Conservation (phyloP, 2,797 vertebrate genomes). For the Malacoctenus gilli region DNA sequence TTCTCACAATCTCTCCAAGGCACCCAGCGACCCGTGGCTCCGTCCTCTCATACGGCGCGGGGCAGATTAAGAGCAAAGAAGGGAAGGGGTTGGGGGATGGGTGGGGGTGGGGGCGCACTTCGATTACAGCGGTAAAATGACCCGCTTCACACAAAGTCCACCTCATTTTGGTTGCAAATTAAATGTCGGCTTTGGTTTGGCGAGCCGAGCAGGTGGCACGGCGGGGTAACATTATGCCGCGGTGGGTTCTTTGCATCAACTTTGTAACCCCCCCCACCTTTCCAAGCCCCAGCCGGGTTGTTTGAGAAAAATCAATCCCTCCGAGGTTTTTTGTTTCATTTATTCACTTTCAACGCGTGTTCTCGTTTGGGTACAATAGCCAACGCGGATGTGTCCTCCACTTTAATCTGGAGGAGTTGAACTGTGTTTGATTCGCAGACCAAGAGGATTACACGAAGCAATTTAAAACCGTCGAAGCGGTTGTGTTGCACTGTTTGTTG, state of each 20-base stretch:
- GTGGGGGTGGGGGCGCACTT: no score
- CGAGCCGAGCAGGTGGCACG: conserved; percentile 45
- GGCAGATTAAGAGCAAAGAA: conserved; percentile 59
- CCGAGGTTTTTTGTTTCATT: neutral
- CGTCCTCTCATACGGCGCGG: conserved; percentile 27
- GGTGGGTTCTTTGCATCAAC: conserved; percentile 14
- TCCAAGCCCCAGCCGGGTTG: no score
- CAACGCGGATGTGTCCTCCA: no score
- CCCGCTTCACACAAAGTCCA: conserved; percentile 72
- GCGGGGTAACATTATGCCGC: conserved; percentile 54
- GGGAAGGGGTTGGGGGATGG: no score
- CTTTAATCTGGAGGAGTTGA: neutral
- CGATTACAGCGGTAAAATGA: conserved; percentile 67
- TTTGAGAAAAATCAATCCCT: conserved; percentile 33
- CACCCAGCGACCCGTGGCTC: neutral
- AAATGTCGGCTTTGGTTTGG: conserved; percentile 71
- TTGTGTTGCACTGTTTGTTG: no score
- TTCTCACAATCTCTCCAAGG: neutral
- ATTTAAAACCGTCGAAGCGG: no score
- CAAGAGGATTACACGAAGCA: neutral
- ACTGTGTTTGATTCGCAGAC: neutral
- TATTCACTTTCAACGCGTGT: neutral
- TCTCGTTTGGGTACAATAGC: neutral
- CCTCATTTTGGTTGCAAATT: conserved; percentile 78
- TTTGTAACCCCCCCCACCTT: conserved; percentile 6